Base-by-base conservation (phyloP, 2,113 vertebrate species). In the Phasianus colchicus region DNA sequence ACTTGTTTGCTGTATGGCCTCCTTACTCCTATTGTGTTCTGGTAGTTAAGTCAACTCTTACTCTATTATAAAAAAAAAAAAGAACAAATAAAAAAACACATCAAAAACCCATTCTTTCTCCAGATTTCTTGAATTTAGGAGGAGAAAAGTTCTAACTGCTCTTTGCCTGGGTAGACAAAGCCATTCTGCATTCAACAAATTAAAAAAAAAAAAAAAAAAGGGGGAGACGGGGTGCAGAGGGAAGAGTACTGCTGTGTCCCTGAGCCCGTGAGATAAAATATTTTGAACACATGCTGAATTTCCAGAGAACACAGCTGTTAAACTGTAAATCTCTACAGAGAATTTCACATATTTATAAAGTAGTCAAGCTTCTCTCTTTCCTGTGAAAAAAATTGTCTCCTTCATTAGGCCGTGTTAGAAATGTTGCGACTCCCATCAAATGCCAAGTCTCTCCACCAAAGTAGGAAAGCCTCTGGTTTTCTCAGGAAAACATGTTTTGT, bases 251-350 rank as follows among this genome's bases (percentile, higher is more conserved):
- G 13, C 47, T 15, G 16, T 3, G 32, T 80, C 65, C n/a, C 36
- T 86, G 17, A 55, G 40, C 11, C 10, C 9, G 3, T 24, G 58
- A 77, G 82, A 52, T 57, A 83, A 85, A 93, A 36, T 52, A 34
- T 60, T 25, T 83, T 86, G 75, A 83, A 36, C 55, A 60, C 14
- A 12, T 74, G 83, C 47, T 86, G 47, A 83, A 71, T 86, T 91
- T 96, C 55, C 38, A 71, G 64, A 52, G 47, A 86, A 77, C 43
- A 21, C 43, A 91, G 45, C 84, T 92, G 48, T 69, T 84, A 76
- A 80, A 85, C 15, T 54, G 21, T 77, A 54, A 76, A 66, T 12
- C 22, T 27, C 64, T 71, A 8, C 5, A 17, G 65, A 95, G 64
- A 79, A 30, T 65, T 95, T 89, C 45, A 54, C 54, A 60, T 27